Evolutionary conservation across 2,888 invertebrate species (phyloP).

Genomic region (Globia sparganii): DNA sequence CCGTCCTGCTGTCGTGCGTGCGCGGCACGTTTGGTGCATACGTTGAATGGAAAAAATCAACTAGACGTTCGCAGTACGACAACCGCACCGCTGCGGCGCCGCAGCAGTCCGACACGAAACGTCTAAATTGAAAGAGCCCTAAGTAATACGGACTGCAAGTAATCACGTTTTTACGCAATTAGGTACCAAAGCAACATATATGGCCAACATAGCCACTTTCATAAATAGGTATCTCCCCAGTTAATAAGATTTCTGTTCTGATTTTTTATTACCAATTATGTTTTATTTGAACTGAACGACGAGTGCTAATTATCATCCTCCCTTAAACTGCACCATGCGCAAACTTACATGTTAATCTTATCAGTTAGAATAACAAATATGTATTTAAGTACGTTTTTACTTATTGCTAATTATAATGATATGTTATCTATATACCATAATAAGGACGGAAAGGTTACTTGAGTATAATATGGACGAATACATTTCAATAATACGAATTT

Average conservation of each 20-base stretch:
- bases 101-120: no score
- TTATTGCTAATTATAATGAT: constrained; percentile 55
- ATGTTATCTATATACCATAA: constrained; percentile 40
- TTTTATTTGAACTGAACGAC: constrained; percentile 6
- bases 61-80: no score
- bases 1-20: no score
- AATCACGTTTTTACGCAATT: constrained; percentile 13
- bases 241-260: background rate
- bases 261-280: constrained; percentile 2
- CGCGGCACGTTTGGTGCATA: no score
- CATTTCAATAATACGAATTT: constrained; percentile 61
- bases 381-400: constrained; percentile 51
- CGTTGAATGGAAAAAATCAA: no score
- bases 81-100: no score
- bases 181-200: background rate
- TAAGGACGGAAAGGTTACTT: constrained; percentile 55
- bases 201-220: background rate
- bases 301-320: constrained; percentile 10
- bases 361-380: constrained; percentile 45
- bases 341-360: constrained; percentile 30
- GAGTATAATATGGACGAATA: constrained; percentile 49
- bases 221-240: background rate
- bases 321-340: constrained; percentile 14
- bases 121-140: no score
- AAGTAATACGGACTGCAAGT: background rate